phyloP scores from a whole-genome alignment of 2,113 vertebrate species.

The Hylia prasina region DNA sequence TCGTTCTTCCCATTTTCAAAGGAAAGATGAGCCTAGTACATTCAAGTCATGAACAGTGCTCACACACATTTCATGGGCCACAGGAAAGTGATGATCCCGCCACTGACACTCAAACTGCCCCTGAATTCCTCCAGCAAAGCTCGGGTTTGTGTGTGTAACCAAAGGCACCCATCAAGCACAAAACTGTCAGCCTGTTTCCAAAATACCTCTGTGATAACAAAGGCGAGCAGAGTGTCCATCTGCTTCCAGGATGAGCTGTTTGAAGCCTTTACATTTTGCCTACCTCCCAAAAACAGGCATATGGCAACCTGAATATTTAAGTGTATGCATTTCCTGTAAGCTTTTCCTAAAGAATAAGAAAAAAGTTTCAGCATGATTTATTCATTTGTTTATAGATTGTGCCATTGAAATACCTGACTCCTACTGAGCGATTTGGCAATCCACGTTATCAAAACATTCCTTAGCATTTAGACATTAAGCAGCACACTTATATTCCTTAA shows the following conservation, averaged over 20 bases:
- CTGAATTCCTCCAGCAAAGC: neutral
- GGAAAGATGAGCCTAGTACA: neutral
- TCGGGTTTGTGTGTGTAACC: rapidly evolving
- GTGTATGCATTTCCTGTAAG: neutral
- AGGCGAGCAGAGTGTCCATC: rapidly evolving
- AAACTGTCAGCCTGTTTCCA: neutral
- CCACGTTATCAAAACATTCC: slow-evolving; percentile 26
- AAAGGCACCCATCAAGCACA: neutral
- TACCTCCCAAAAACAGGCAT: neutral
- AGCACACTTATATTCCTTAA: neutral
- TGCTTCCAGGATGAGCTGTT: neutral
- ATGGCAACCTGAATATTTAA: slow-evolving; percentile 24
- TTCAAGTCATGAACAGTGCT: neutral
- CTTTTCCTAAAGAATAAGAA: neutral
- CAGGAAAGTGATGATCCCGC: neutral
- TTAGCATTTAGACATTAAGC: neutral
- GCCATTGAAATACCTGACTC: neutral
- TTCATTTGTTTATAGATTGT: neutral
- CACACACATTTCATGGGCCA: neutral
- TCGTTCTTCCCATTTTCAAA: neutral
- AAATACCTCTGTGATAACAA: neutral
- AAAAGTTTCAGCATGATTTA: neutral
- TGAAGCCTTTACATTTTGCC: neutral
- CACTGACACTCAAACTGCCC: neutral
- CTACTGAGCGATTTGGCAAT: neutral